Percentiles rank a stretch among this genome's conserved stretches.
Evolutionary conservation across 1,140 invertebrate genomes (phyloP).

Genomic region (Hypothenemus hampei): DNA sequence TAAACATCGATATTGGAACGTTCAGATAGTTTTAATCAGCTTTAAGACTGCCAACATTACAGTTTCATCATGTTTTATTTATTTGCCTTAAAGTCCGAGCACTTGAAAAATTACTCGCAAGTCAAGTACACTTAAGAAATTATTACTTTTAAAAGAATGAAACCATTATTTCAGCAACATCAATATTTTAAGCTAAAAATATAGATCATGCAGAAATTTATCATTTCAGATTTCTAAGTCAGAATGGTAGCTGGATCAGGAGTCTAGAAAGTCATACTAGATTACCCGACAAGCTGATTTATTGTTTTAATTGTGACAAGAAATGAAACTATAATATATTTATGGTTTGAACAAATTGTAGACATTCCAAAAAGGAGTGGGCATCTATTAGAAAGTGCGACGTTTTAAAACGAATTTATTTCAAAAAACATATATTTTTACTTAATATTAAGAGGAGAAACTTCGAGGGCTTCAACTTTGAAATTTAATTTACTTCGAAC

Average conservation of each 20-base stretch:
- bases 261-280: no score
- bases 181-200: not conserved
- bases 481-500: not conserved
- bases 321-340: not conserved
- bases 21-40: slow-evolving; percentile 13
- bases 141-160: not conserved
- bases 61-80: not conserved
- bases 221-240: no score
- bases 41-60: not conserved
- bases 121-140: not conserved
- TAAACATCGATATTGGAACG: slow-evolving; percentile 21
- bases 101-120: no score
- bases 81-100: no score
- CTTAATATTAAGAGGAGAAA: not conserved
- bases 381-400: not conserved
- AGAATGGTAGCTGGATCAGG: no score
- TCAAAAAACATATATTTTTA: not conserved
- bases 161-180: not conserved
- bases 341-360: not conserved
- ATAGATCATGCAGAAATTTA: not conserved
- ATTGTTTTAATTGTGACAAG: no score
- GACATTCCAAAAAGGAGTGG: slow-evolving; percentile 2
- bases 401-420: not conserved
- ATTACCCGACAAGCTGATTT: no score
- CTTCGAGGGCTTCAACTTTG: slow-evolving; percentile 1